Percentiles rank a stretch among this genome's conserved stretches.
Evolutionary conservation across 2,888 invertebrate species (phyloP).

Genomic region (Tenthredo livida): DNA sequence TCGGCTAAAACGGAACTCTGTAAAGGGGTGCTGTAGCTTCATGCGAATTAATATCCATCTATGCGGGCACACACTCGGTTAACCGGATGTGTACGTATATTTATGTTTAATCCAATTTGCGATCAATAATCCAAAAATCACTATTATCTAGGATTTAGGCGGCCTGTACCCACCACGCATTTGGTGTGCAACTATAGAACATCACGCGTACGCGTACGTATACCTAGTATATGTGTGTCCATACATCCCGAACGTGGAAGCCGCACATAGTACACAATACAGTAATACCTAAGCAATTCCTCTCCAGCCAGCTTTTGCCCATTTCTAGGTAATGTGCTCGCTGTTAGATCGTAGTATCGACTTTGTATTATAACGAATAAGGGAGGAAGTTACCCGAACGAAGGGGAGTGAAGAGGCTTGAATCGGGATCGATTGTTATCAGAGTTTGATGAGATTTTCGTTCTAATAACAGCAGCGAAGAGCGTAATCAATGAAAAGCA

Average conservation of each 20-base stretch:
- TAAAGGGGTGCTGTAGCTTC: background rate
- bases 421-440: slow-evolving; percentile 34
- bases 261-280: background rate
- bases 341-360: slow-evolving; percentile 19
- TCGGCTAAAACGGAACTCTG: slow-evolving; percentile 7
- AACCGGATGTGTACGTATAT: slow-evolving; percentile 14
- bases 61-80: slow-evolving; percentile 4
- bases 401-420: background rate
- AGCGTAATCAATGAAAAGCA: slow-evolving; percentile 30
- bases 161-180: background rate
- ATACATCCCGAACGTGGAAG: background rate
- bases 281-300: slow-evolving; percentile 17
- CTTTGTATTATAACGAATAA: background rate
- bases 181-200: background rate
- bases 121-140: slow-evolving; percentile 39
- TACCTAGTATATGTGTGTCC: background rate
- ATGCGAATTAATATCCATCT: slow-evolving; percentile 6
- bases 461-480: slow-evolving; percentile 22
- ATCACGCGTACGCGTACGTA: too few relatives aligned
- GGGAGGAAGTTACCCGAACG: background rate
- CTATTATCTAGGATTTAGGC: background rate
- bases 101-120: slow-evolving; percentile 17
- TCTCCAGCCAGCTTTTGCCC: background rate
- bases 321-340: slow-evolving; percentile 6
- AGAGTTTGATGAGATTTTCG: slow-evolving; percentile 41